Conservation (phyloP, 2,888 invertebrate genomes). For the Stenolophus ochropezus region DNA sequence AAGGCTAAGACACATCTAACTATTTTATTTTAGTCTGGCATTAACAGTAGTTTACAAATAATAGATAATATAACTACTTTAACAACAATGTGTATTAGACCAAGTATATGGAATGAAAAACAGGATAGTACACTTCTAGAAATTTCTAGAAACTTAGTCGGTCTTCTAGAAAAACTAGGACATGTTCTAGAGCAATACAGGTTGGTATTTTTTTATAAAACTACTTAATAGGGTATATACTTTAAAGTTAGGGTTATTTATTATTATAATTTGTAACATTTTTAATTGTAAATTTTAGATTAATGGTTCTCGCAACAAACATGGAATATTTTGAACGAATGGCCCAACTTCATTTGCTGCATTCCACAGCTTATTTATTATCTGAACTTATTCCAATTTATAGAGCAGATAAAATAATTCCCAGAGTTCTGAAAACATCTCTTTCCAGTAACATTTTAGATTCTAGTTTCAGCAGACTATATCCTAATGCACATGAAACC, state of each 20-base stretch:
- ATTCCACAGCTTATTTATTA: slow-evolving; percentile 71
- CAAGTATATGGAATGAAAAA: slow-evolving; percentile 76
- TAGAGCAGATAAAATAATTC: slow-evolving; percentile 71
- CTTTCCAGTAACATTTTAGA: slow-evolving; percentile 72
- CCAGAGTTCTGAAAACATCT: slow-evolving; percentile 72
- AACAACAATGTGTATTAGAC: slow-evolving; percentile 75
- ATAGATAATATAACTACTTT: slow-evolving; percentile 75
- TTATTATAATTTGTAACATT: too few species aligned
- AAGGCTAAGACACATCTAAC: slow-evolving; percentile 43
- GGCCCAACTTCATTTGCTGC: slow-evolving; percentile 73
- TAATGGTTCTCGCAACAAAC: slow-evolving; percentile 68
- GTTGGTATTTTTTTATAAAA: slow-evolving; percentile 66
- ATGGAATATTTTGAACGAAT: slow-evolving; percentile 68
- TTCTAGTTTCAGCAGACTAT: slow-evolving; percentile 72
- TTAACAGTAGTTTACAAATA: slow-evolving; percentile 73
- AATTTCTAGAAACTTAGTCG: slow-evolving; percentile 75
- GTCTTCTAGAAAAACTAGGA: slow-evolving; percentile 77
- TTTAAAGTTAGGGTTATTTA: too few species aligned
- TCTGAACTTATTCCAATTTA: slow-evolving; percentile 72
- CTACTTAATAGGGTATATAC: not conserved
- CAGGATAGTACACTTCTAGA: slow-evolving; percentile 73
- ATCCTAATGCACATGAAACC: slow-evolving; percentile 71
- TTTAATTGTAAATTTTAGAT: too few species aligned
- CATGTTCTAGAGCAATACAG: slow-evolving; percentile 76
- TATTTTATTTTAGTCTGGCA: slow-evolving; percentile 73